Evolutionary conservation across 2,888 invertebrate genomes (phyloP).

Genomic region (Trissolcus brochymenae): DNA sequence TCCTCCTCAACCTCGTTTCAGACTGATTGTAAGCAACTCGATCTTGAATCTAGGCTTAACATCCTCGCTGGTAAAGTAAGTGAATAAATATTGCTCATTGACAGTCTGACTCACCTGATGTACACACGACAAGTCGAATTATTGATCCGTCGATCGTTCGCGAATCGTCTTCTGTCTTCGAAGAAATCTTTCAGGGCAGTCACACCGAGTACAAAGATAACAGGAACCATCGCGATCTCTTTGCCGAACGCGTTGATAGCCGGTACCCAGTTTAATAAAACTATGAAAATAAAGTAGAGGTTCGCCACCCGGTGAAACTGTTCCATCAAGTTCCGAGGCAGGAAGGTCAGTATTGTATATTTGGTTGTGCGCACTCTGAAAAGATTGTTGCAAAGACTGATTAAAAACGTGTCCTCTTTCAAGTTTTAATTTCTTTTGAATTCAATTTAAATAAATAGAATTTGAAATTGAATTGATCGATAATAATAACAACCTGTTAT

Average conservation of each 20-base stretch:
- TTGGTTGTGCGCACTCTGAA: conserved; percentile 92
- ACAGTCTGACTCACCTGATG: conserved; percentile 83
- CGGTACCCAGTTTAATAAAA: conserved; percentile 96
- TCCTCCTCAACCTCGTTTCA: conserved; percentile 57
- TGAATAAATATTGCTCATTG: conserved; percentile 27
- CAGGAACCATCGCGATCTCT: conserved; percentile 96
- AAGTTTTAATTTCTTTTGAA: background rate
- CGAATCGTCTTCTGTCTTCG: conserved; percentile 92
- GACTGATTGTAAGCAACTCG: conserved; percentile 47
- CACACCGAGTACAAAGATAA: conserved; percentile 94
- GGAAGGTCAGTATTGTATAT: conserved; percentile 94
- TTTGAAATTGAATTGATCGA: background rate
- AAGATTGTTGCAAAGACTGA: background rate
- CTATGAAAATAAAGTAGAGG: conserved; percentile 97
- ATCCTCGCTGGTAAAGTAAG: conserved; percentile 32
- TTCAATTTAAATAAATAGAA: too few species aligned
- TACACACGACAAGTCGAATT: conserved; percentile 94
- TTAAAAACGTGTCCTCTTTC: background rate
- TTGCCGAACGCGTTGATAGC: conserved; percentile 96
- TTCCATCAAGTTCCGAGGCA: conserved; percentile 96
- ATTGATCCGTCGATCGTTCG: conserved; percentile 95
- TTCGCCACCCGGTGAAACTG: conserved; percentile 99
- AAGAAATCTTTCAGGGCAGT: conserved; percentile 96
- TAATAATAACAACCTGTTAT: conserved; percentile 79
- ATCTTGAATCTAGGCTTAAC: conserved; percentile 48